Base-by-base conservation (phyloP, 2,888 invertebrate species). In the Acanthosoma haemorrhoidale region DNA sequence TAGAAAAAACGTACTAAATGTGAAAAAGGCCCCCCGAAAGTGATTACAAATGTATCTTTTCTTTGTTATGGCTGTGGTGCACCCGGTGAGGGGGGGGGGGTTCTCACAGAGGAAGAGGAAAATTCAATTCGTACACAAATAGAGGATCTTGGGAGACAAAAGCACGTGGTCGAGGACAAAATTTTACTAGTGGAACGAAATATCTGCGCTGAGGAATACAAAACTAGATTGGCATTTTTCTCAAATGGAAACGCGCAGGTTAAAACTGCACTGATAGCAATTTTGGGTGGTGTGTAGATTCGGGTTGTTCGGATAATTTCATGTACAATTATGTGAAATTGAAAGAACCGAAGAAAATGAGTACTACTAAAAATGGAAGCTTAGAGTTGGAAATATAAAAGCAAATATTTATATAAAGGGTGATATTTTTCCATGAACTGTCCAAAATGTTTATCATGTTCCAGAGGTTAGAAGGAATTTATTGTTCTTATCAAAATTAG, bases 1-100 rank as follows among this genome's bases (percentile, higher is more conserved):
- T 36, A 63, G n/a, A 38, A 63, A 15, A 63, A 63, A 34, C 38
- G 25, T 63, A 63, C 15, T 21, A 63, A 38, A 36, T 4, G 38
- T 38, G 21, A 9, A 8, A 15, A 11, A 9, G 13, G n/a, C 11
- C n/a, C n/a, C n/a, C 11, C n/a, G n/a, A n/a, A n/a, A n/a, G n/a
- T n/a, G n/a, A n/a, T n/a, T n/a, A n/a, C n/a, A n/a, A n/a, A n/a
- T n/a, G n/a, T n/a, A n/a, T 63, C 38, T 11, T 21, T 63, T 63
- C 38, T 25, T 63, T 4, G 21, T 57, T 57, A 8, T 13, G n/a
- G 25, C 16, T 57, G 38, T 63, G 63, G 38, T 21, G 18, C 9
- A 2, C 3, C 63, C 16, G 39, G 36, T 21, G 21, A 57, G 9
- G 21, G 51, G 60, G 11, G 34, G 4, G 60, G 32, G 32, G 6